Percentiles rank a stretch among this genome's conserved stretches.
These are phyloP conservation scores for Lasioglossum villosulum DNA, from an alignment of 2,888 invertebrate genomes.

Conservation along the genomic window DNA sequence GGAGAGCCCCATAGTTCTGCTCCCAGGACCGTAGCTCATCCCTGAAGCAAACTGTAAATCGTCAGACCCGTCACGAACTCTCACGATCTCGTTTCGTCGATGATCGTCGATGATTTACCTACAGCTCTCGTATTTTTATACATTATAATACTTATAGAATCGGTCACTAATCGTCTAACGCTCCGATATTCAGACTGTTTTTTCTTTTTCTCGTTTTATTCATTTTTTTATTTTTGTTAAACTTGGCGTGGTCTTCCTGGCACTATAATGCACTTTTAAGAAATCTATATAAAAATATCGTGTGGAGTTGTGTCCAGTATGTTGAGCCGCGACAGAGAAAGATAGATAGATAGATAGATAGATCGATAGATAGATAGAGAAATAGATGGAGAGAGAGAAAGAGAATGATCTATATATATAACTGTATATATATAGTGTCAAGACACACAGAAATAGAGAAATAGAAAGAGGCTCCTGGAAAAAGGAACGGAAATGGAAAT, in stretches of 20 bases:
- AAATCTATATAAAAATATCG: constrained; percentile 84
- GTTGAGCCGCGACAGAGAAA: constrained; percentile 73
- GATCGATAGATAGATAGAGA: constrained; percentile 42
- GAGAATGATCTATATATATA: neutral
- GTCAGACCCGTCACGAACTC: constrained; percentile 5
- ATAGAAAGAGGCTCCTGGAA: constrained; percentile 9
- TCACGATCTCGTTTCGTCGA: constrained; percentile 44
- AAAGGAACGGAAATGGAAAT: constrained; percentile 42
- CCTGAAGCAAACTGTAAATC: neutral
- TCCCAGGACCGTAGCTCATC: neutral
- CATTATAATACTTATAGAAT: constrained; percentile 71
- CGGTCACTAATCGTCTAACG: constrained; percentile 69
- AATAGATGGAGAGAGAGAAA: constrained; percentile 11
- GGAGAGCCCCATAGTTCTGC: neutral
- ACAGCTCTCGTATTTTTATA: constrained; percentile 55
- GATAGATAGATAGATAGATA: constrained; percentile 34
- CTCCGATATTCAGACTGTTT: constrained; percentile 68
- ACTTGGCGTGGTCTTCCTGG: constrained; percentile 79
- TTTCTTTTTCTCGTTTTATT: constrained; percentile 29
- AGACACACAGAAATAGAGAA: constrained; percentile 37
- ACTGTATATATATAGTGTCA: neutral
- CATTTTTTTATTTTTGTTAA: constrained; percentile 34
- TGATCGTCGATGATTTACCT: constrained; percentile 37
- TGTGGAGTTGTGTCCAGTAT: constrained; percentile 80
- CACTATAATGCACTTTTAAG: constrained; percentile 83